These are phyloP conservation scores for Drosophila fuyamai DNA, from an alignment of 1,140 invertebrate genomes.

Conservation along the genomic window DNA sequence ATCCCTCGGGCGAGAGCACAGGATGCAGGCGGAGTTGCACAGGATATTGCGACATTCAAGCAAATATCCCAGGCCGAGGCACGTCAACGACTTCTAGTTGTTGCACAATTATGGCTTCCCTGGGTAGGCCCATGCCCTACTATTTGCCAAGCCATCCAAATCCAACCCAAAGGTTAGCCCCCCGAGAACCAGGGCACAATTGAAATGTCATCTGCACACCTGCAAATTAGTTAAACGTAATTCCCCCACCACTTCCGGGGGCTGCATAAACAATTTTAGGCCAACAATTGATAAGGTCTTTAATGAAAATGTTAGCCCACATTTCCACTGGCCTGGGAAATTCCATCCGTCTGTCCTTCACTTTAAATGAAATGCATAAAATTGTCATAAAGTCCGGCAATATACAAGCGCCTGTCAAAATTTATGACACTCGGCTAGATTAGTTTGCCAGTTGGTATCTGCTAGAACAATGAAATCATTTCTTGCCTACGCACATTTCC, in stretches of 20 bases:
- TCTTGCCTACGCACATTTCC: background rate
- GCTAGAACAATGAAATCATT: slow-evolving; percentile 12
- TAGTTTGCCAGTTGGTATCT: background rate
- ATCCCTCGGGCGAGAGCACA: slow-evolving; percentile 10
- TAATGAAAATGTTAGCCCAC: background rate
- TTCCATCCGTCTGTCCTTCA: slow-evolving; percentile 1
- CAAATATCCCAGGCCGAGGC: slow-evolving; percentile 46
- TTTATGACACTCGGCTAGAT: slow-evolving; percentile 29
- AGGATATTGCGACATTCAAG: slow-evolving; percentile 66
- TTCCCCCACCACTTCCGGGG: slow-evolving; percentile 1
- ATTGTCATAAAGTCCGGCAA: slow-evolving; percentile 31
- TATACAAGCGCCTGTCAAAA: slow-evolving; percentile 35
- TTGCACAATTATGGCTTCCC: slow-evolving; percentile 54
- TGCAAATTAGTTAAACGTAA: slow-evolving; percentile 49
- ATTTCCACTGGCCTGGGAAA: background rate
- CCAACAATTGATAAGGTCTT: slow-evolving; percentile 30
- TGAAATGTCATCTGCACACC: slow-evolving; percentile 47
- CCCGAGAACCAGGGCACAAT: slow-evolving; percentile 15
- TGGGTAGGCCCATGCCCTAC: background rate
- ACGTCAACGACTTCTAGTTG: slow-evolving; percentile 63
- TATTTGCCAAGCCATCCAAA: background rate
- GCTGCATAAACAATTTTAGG: slow-evolving; percentile 10
- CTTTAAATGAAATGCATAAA: slow-evolving; percentile 56
- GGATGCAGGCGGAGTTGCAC: slow-evolving; percentile 29
- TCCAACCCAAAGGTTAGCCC: slow-evolving; percentile 7